Evolutionary conservation across 35 echinoderm and acorn worm genomes (phyloP).

Genomic region (Holothuria glaberrima): DNA sequence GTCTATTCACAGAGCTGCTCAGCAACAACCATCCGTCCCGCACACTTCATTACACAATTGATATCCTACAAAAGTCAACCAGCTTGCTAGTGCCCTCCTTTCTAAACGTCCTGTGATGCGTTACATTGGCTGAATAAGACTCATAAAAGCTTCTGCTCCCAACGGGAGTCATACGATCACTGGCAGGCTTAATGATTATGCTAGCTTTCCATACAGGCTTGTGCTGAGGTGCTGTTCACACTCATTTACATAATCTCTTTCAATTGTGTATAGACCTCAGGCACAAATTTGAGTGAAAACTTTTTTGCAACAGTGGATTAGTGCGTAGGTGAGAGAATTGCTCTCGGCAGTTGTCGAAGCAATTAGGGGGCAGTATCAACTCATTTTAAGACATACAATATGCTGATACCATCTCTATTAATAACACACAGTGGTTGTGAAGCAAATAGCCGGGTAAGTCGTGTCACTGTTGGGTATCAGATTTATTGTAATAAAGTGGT

Average conservation of each 20-base stretch:
- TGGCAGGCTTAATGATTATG: constrained; percentile 28
- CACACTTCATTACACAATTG: constrained; percentile 48
- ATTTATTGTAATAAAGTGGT: no score
- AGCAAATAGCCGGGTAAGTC: no score
- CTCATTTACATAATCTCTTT: constrained; percentile 44
- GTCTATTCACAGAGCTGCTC: no score
- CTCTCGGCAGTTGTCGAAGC: constrained; percentile 1
- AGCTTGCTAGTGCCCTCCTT: constrained; percentile 42
- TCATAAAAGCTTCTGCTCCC: constrained; percentile 1
- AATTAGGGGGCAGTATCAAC: constrained; percentile 21
- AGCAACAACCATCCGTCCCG: background rate
- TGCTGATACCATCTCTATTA: no score
- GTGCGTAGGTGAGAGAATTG: background rate
- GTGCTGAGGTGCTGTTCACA: background rate
- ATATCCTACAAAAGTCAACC: constrained; percentile 36
- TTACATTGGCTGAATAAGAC: constrained; percentile 6
- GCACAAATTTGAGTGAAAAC: constrained; percentile 20
- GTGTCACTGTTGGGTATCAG: no score
- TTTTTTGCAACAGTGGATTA: constrained; percentile 13
- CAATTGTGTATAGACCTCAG: constrained; percentile 40
- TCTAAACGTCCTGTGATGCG: constrained; percentile 15
- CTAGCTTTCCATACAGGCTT: constrained; percentile 3
- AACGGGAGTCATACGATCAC: constrained; percentile 35
- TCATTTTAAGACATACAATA: no score
- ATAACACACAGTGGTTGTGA: no score